Base-by-base conservation (phyloP, 2,113 vertebrate species). In the Leucosticte australis region DNA sequence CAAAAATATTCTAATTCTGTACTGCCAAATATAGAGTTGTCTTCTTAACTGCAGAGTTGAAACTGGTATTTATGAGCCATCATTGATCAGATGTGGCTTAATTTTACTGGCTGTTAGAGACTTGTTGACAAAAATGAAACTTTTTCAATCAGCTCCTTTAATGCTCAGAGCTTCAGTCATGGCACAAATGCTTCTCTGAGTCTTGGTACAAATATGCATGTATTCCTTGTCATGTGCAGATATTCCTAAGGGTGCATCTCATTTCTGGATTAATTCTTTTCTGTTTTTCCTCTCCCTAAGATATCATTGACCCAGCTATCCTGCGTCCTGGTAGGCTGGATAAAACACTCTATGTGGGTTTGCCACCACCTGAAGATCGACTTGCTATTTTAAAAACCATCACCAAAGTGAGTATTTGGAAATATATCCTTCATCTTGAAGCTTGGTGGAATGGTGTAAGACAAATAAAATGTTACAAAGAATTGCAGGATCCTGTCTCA, bases 271-370 rank as follows among this genome's bases (percentile, higher is more conserved):
- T 52, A 44, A 79, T 65, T 55, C 46, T 42, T 37, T 35, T 63
- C 90, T 52, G 0, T 50, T 77, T 47, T 22, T 33, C 11, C 5
- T 2, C 10, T 27, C 26, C 13, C 23, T 10, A 81, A 99, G 99
- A 99, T 94, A 99, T 99, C 56, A 99, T 99, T 69, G 99, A 99
- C 90, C 99, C 98, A 24, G 99, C 99, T 21, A 96, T 99, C 49
- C 97, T 99, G 70, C 98, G 99, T 53, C 99, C 99, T 2, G 99
- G 99, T 3, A 99, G 99, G 27, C 97, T 99, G 33, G 99, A 99
- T 95, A 99, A 99, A 96, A 99, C 98, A 5, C 97, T 99, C 27
- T 99, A 99, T 15, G 99, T 99, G 76, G 99, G 99, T 59, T 98
- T 99, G 82, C 99, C 99, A 2, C 98, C 98, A 23, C 97, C 99